Base-by-base conservation (phyloP, 2,113 vertebrate genomes). In the Serinus canaria region DNA sequence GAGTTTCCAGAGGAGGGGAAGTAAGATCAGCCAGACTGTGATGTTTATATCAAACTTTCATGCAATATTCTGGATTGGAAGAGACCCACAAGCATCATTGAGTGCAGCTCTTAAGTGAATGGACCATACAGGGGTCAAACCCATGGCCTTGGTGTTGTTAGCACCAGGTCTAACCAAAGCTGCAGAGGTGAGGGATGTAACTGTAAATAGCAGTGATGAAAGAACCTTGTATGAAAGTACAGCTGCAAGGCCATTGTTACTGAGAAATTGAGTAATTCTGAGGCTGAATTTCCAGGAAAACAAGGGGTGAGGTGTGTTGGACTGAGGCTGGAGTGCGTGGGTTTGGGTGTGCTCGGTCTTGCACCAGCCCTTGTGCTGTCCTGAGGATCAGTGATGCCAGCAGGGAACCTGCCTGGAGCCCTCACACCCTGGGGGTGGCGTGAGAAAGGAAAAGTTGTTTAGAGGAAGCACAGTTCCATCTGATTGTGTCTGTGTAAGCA, bases 361-460 rank as follows among this genome's bases (percentile, higher is more conserved):
- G 47, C 31, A 17, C 2, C 56, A 30, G 8, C n/a, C n/a, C 37
- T 53, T 47, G 43, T 7, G 7, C 44, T 67, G 60, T 20, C 7
- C 49, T 77, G 69, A 10, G 0, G 0, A 0, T 33, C 27, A 6
- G 33, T 24, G 82, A 11, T 75, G 46, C 27, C 66, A 13, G 60
- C 10, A 25, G 58, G 39, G 63, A 83, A 0, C 35, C 46, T 66
- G 35, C 1, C 52, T 63, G 67, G 12, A 55, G 67, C 55, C n/a
- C 58, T 64, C 25, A 2, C 18, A 17, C 6, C 1, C 56, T 21
- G 70, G 43, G 13, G 43, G 7, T 74, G 63, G 14, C 39, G 53
- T 83, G 91, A 28, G 59, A 37, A 33, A 58, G 68, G 79, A 31
- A 27, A 10, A 17, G 37, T 5, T 46, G 37, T 69, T 77, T 23